Percentiles rank a stretch among this genome's conserved stretches.
These are phyloP conservation scores for Aurelia coerulea DNA, from an alignment of 30 jellyfish, hydroid and myxozoan species.

Conservation along the genomic window DNA sequence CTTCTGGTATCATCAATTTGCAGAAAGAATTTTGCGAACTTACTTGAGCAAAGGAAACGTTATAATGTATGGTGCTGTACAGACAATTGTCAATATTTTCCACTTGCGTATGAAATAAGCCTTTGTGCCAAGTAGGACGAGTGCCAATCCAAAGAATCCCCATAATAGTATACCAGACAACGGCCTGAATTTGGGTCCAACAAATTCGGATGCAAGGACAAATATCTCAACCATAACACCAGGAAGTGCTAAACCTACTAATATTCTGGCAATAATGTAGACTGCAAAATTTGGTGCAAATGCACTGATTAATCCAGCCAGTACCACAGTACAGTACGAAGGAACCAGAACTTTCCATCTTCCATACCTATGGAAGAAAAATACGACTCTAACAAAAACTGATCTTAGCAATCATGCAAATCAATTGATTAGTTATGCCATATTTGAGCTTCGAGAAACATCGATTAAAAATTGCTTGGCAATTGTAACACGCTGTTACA, in stretches of 20 bases:
- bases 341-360: constrained; percentile 78
- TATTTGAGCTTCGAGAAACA: too few relatives aligned
- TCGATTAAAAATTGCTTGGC: too few relatives aligned
- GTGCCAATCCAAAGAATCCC: constrained; percentile 77
- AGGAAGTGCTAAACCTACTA: constrained; percentile 86
- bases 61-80: constrained; percentile 86
- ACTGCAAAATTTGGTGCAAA: constrained; percentile 73
- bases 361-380: constrained; percentile 57
- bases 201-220: constrained; percentile 83
- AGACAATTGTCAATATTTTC: constrained; percentile 61
- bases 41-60: constrained; percentile 65
- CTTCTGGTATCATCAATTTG: too few relatives aligned
- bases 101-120: constrained; percentile 87
- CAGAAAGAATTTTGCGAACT: constrained; percentile 4
- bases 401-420: too few relatives aligned
- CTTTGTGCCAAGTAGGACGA: constrained; percentile 75
- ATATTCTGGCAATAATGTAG: constrained; percentile 47
- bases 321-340: constrained; percentile 42
- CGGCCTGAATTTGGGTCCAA: constrained; percentile 86
- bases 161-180: constrained; percentile 79
- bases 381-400: too few relatives aligned
- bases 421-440: too few relatives aligned
- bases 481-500: too few relatives aligned
- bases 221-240: constrained; percentile 75
- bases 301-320: constrained; percentile 68